Evolutionary conservation across 2,888 invertebrate genomes (phyloP), one percentile per base, ranked within the genome.

Genomic region (Dascillus cervinus): DNA sequence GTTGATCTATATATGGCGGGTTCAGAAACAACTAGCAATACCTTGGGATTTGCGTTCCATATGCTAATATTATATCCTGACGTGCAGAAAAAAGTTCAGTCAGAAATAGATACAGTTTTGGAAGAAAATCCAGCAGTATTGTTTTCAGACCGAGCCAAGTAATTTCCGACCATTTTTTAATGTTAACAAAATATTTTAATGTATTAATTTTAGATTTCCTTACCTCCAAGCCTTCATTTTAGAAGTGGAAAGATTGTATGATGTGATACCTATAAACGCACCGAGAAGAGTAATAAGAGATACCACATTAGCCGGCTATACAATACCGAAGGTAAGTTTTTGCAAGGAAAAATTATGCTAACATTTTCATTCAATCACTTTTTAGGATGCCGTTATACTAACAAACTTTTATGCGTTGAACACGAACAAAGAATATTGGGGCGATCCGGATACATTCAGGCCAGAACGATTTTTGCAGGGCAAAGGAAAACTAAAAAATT

Each of bases 1-100:
- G 51, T 79, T 32, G 82, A 82, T 55, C 65, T 82, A 24, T 78
- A 82, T 45, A 71, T 82, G 46, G 81, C 77, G 3, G 81, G 81
- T 2, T 68, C 73, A 0, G 70, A 71, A 44, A 80, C 79, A 0
- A 80, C 79, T 1, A 72, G 76, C 35, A 70, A 66, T 19, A 75
- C 77, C 0, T 55, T 82, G 9, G 75, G 76, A 44, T 72, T 79
- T 49, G 67, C 72, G 1, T 62, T 82, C 25, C 62, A 80, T 48
- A 66, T 71, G 43, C 71, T 80, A 67, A 62, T 74, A 10, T 50
- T 72, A 13, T 63, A 73, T 37, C 71, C 71, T 23, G 71, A 77
- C 5, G 56, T 79, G 2, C 80, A 82, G 53, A 50, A 59, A 2
- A 69, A 70, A 45, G 60, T 77, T 1, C 73, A 73, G 17, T 49